phyloP scores from a whole-genome alignment of 2,888 invertebrate species.

The Xylota segnis region DNA sequence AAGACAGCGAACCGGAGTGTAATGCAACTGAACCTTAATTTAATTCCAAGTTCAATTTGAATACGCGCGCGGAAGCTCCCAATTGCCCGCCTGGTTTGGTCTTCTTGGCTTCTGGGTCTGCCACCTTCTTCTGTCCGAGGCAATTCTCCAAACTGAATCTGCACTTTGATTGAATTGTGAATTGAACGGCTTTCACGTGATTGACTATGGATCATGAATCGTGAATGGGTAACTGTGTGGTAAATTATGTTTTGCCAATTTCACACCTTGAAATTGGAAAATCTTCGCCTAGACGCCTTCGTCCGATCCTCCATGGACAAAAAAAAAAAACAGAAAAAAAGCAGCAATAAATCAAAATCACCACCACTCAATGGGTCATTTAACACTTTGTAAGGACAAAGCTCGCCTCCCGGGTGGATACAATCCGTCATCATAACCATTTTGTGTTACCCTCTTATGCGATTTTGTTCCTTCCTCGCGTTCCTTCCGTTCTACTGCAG shows the following conservation, averaged over 20 bases:
- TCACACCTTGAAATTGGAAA: constrained; percentile 67
- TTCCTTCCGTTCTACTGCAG: constrained; percentile 28
- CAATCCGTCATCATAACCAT: constrained; percentile 57
- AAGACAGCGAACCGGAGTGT: constrained; percentile 30
- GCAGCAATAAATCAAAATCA: constrained; percentile 61
- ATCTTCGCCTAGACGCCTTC: background rate
- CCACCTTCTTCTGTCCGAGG: constrained; percentile 14
- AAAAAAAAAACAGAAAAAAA: too few relatives aligned
- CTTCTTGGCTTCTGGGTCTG: constrained; percentile 37
- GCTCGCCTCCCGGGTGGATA: constrained; percentile 54
- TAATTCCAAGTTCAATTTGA: constrained; percentile 69
- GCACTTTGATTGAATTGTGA: constrained; percentile 71
- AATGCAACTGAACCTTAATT: constrained; percentile 68
- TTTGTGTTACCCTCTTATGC: constrained; percentile 8
- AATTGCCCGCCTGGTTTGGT: constrained; percentile 39
- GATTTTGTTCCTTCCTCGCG: constrained; percentile 15
- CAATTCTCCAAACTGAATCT: constrained; percentile 28
- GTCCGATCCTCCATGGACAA: background rate
- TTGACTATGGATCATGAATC: constrained; percentile 56
- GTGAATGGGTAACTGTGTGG: constrained; percentile 68
- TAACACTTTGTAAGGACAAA: constrained; percentile 71
- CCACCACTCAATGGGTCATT: constrained; percentile 53
- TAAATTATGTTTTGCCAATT: constrained; percentile 74
- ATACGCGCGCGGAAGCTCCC: constrained; percentile 67
- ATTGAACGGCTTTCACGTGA: constrained; percentile 60